Percentiles rank a stretch among this genome's conserved stretches.
Conservation (phyloP, 2,113 vertebrate species). For the Proterorhinus semilunaris region DNA sequence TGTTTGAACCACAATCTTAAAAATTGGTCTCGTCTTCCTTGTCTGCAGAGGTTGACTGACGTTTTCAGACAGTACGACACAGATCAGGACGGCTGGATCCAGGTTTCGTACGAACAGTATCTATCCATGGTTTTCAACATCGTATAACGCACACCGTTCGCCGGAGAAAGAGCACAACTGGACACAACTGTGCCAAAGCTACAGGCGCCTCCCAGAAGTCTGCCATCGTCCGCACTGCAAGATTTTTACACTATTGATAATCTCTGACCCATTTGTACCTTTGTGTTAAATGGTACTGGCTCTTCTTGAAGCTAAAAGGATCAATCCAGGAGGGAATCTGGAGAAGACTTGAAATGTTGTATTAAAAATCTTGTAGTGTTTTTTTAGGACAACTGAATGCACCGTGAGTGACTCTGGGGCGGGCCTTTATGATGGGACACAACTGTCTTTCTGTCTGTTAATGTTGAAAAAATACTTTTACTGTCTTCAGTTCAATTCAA, state of each 20-base stretch:
- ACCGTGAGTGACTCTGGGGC: constrained; percentile 28
- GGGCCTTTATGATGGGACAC: constrained; percentile 43
- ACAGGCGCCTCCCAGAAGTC: constrained; percentile 54
- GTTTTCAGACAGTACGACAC: constrained; percentile 94
- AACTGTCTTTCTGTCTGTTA: constrained; percentile 59
- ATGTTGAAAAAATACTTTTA: constrained; percentile 58
- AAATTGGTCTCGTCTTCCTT: background rate
- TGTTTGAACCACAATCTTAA: background rate
- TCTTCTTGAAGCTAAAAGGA: background rate
- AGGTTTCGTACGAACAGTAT: constrained; percentile 98
- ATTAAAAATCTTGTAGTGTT: constrained; percentile 63
- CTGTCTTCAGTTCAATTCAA: constrained; percentile 66
- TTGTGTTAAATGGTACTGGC: background rate
- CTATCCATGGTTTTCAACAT: constrained; percentile 98
- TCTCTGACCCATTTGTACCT: background rate
- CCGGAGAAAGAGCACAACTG: constrained; percentile 64
- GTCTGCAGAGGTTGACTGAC: constrained; percentile 89
- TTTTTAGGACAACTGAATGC: constrained; percentile 51
- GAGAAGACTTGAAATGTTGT: constrained; percentile 28
- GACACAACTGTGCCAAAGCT: constrained; percentile 77
- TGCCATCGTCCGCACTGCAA: constrained; percentile 57
- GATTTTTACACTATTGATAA: constrained; percentile 30
- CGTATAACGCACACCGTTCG: constrained; percentile 76
- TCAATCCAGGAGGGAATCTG: background rate
- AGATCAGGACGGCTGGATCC: constrained; percentile 98